Evolutionary conservation across 2,797 vertebrate genomes (phyloP), one percentile per base, ranked within the genome.

Genomic region (Muraenolepis orangiensis): DNA sequence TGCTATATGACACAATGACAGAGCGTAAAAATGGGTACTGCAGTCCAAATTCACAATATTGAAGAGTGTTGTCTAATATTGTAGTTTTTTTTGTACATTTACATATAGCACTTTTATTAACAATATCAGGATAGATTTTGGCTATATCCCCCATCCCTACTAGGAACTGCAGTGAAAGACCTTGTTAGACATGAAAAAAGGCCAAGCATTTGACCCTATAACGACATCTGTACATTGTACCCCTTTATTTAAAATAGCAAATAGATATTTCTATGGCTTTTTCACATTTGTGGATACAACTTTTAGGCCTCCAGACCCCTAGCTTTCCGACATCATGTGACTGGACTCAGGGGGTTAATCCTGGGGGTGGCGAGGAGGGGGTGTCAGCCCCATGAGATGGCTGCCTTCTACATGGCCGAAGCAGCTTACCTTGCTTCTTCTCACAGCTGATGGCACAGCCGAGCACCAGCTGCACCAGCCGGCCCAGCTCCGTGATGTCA

Each of bases 391-490:
- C 70, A 76, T 75, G 78, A n/a, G 70, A 76, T 36, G 78, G 28
- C 67, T 81, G 76, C 67, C 51, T 70, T 69, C 51, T 28, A 13
- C 12, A 13, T 6, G 46, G 36, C 29, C 18, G 18, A n/a, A 1
- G 2, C 14, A 12, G 40, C 26, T 76, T 75, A 96, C 96, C 96
- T 92, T 97, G 94, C 82, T 96, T 97, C 87, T 94, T 96, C 84
- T 98, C 96, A 66, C 96, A 97, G 77, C 96, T 96, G 82, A 97
- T 92, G 0, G 96, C 96, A 76, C 96, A 97, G 78, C 95, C 94
- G 80, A 98, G 83, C 18, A 98, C 95, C 23, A 98, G 87, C 88
- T 96, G 96, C 6, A 97, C 92, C 85, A 98, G 89, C 78, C 95
- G 96, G 40, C 95, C 95, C 66, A 98, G 89, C 82, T 98, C 95